These are phyloP conservation scores for Diploscapter pachys DNA, from an alignment of 1,140 invertebrate species.

Conservation along the genomic window DNA sequence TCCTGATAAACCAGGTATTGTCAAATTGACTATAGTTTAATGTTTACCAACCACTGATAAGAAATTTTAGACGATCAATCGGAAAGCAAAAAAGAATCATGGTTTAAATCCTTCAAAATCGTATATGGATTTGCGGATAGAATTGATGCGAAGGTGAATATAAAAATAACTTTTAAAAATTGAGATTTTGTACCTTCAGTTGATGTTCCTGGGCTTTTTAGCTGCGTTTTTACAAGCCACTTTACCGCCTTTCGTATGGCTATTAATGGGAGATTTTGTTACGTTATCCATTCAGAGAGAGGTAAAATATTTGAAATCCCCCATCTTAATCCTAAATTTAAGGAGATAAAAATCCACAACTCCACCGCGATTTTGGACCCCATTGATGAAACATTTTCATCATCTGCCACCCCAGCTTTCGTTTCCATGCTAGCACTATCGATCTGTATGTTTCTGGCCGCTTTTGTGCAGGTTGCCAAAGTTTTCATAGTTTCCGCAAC, in stretches of 20 bases:
- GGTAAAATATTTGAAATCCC: constrained; percentile 19
- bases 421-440: constrained; percentile 47
- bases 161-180: background rate
- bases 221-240: constrained; percentile 50
- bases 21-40: constrained; percentile 5
- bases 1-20: too few species aligned
- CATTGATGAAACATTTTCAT: constrained; percentile 35
- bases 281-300: constrained; percentile 46
- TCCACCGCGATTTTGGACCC: constrained; percentile 14
- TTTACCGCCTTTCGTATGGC: constrained; percentile 55
- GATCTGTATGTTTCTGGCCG: constrained; percentile 51
- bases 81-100: background rate
- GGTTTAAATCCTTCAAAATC: constrained; percentile 18
- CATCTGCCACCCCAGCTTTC: constrained; percentile 50
- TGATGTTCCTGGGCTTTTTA: constrained; percentile 49
- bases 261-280: constrained; percentile 56
- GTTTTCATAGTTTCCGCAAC: constrained; percentile 14
- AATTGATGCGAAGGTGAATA: constrained; percentile 33
- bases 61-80: background rate
- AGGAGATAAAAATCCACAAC: constrained; percentile 41
- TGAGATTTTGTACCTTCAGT: constrained; percentile 22
- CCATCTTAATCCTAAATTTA: constrained; percentile 28
- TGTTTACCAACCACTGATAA: background rate
- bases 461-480: constrained; percentile 47
- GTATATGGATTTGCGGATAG: constrained; percentile 37